These are phyloP conservation scores for Rhingia campestris DNA, from an alignment of 2,888 invertebrate species.

Conservation along the genomic window DNA sequence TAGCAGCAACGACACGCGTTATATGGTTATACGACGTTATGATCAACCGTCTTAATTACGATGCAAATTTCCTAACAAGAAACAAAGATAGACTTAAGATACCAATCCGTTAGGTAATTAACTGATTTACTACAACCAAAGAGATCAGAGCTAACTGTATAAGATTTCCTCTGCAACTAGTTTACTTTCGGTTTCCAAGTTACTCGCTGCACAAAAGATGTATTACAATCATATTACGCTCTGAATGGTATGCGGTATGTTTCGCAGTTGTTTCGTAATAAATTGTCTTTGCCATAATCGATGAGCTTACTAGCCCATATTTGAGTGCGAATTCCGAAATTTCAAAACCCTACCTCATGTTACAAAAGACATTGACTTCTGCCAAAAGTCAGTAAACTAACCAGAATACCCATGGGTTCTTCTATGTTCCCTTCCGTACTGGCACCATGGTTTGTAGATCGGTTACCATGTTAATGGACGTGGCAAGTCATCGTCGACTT, in stretches of 20 bases:
- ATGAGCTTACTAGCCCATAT: conserved; percentile 30
- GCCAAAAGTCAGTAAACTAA: conserved; percentile 1
- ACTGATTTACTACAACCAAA: conserved; percentile 48
- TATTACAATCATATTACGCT: conserved; percentile 58
- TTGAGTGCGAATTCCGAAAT: conserved; percentile 1
- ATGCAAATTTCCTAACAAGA: conserved; percentile 53
- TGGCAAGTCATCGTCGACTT: conserved; percentile 30
- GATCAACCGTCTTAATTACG: conserved; percentile 54
- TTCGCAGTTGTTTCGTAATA: conserved; percentile 48
- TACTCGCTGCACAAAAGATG: conserved; percentile 60
- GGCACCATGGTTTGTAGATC: neutral
- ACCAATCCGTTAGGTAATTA: conserved; percentile 45
- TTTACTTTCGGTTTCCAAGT: conserved; percentile 68
- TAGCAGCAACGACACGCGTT: conserved; percentile 30
- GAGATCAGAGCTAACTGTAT: conserved; percentile 56
- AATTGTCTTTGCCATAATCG: conserved; percentile 40
- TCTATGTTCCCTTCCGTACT: conserved; percentile 15
- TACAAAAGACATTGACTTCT: conserved; percentile 39
- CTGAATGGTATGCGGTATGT: conserved; percentile 57
- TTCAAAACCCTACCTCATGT: conserved; percentile 10
- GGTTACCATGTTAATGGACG: conserved; percentile 29
- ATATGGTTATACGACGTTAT: conserved; percentile 47
- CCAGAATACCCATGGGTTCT: conserved; percentile 39
- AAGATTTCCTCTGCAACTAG: conserved; percentile 66
- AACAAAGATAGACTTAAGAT: conserved; percentile 23